Base-by-base conservation (phyloP, 1,140 invertebrate species). In the Cotesia vestalis region DNA sequence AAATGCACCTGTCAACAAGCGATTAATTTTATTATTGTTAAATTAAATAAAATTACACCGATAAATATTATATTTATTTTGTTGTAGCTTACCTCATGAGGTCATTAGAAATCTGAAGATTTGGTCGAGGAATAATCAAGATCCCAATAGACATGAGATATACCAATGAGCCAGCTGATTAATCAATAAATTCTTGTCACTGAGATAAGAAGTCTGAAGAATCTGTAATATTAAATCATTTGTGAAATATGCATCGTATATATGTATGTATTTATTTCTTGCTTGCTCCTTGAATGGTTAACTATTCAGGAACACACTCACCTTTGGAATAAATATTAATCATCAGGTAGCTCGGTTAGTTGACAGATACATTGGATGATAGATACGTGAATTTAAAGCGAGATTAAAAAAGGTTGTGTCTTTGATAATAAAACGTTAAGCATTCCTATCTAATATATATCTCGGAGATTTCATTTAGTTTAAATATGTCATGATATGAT, bases 401-500 rank as follows among this genome's bases (percentile, higher is more conserved):
- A 59, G 57, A 59, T 59, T 4, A 20, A 20, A 27, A 27, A 20
- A 59, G 53, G 17, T 55, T 12, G 53, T 14, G 17, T 59, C 20
- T n/a, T 27, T 59, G 57, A 20, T 20, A 14, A 55, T 55, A 59
- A 11, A 59, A 27, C 20, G 17, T 6, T 17, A 27, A 27, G 57
- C 57, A 59, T 59, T 59, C 20, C 57, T 20, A 20, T 20, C 20
- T 4, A 27, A 9, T 20, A 59, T 20, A 55, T 55, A 55, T 59
- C 4, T 9, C 12, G 27, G 20, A 59, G 57, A 59, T 59, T 59
- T 20, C 11, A 0, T 46, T 46, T 46, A 46, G 40, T 20, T 59
- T 17, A 9, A 59, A 59, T 20, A 20, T 59, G 27, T 27, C 27
- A 36, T 40, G 52, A 34, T 27, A 79, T 81, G 81, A 83, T 80